Conservation (phyloP, 2,888 invertebrate genomes). For the Keiferia lycopersicella region DNA sequence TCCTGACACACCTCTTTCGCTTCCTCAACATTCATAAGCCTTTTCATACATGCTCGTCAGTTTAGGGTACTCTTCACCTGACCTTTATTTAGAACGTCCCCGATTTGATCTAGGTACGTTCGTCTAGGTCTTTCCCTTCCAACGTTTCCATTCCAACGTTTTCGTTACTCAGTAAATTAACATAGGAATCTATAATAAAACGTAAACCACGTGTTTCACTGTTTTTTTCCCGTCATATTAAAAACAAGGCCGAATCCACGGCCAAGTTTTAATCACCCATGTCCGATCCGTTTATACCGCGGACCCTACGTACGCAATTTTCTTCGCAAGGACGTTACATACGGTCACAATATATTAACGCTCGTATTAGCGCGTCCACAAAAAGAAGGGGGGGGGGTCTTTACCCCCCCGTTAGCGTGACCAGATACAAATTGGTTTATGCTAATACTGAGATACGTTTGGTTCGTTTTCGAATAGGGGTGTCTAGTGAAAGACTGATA, state of each 20-base stretch:
- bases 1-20: too few relatives aligned
- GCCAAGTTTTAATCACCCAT: background rate
- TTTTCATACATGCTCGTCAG: too few relatives aligned
- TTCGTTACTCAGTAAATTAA: too few relatives aligned
- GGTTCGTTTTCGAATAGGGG: constrained; percentile 25
- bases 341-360: constrained; percentile 11
- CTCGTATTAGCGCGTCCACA: constrained; percentile 17
- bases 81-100: too few relatives aligned
- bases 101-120: too few relatives aligned
- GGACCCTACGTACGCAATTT: background rate
- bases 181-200: too few relatives aligned
- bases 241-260: background rate
- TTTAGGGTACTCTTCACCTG: too few relatives aligned
- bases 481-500: background rate
- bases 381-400: background rate
- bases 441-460: constrained; percentile 42
- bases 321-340: background rate
- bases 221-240: too few relatives aligned
- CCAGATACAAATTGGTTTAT: constrained; percentile 50
- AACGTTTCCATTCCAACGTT: too few relatives aligned
- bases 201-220: too few relatives aligned
- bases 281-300: background rate
- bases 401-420: constrained; percentile 41
- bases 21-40: too few relatives aligned
- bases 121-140: too few relatives aligned